These are phyloP conservation scores for Rhyacophila evoluta DNA, from an alignment of 2,888 invertebrate genomes.

Conservation along the genomic window DNA sequence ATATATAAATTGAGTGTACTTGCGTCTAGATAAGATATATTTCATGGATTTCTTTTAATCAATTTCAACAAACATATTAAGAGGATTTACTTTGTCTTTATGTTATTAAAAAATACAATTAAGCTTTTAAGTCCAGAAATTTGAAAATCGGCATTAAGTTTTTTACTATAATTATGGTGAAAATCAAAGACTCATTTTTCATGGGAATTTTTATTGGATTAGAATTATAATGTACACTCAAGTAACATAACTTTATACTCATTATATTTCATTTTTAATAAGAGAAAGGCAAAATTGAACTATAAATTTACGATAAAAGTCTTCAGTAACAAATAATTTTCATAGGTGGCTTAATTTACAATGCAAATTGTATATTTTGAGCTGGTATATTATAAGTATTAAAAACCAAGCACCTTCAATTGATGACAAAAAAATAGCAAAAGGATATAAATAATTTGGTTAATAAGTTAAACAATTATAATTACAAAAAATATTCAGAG, in stretches of 20 bases:
- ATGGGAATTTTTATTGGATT: constrained; percentile 8
- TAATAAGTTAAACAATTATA: constrained; percentile 15
- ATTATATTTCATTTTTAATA: background rate
- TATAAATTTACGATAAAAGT: background rate
- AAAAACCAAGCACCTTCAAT: background rate
- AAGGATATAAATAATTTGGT: background rate
- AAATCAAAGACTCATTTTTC: constrained; percentile 13
- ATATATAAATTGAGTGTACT: no score
- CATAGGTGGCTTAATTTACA: background rate
- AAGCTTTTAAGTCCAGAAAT: no score
- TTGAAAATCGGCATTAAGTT: no score
- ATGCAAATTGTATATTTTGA: background rate
- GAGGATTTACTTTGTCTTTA: no score
- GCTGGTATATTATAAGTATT: background rate
- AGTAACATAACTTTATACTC: background rate
- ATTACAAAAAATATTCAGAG: background rate
- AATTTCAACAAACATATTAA: no score
- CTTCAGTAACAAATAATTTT: no score
- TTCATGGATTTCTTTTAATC: no score
- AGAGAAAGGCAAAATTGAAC: background rate
- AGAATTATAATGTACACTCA: background rate
- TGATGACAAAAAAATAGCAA: background rate
- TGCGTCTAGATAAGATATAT: no score
- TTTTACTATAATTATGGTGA: no score
- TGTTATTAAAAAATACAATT: no score